These are phyloP conservation scores for Ommatoiulus sabulosus DNA, from an alignment of 2,888 invertebrate species.

Conservation along the genomic window DNA sequence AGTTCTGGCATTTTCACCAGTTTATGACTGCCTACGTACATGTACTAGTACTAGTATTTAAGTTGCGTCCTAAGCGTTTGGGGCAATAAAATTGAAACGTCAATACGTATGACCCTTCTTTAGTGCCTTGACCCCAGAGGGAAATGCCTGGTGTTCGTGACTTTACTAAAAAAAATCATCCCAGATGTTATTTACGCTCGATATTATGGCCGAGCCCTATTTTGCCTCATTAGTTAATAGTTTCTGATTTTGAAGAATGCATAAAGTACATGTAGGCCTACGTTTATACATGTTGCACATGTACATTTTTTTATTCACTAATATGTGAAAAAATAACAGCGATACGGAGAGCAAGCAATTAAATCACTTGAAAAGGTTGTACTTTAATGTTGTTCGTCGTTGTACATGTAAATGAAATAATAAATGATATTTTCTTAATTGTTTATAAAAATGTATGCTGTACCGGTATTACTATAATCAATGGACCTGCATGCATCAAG, in stretches of 20 bases:
- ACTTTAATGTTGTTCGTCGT: too few relatives aligned
- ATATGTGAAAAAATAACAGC: too few relatives aligned
- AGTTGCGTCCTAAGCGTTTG: neutral
- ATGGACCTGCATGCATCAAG: too few relatives aligned
- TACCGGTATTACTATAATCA: too few relatives aligned
- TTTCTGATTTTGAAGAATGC: neutral
- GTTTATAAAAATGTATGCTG: too few relatives aligned
- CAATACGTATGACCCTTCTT: neutral
- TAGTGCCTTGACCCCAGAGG: constrained; percentile 13
- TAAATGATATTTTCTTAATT: too few relatives aligned
- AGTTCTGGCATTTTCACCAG: neutral
- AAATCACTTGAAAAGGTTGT: too few relatives aligned
- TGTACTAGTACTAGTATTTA: neutral
- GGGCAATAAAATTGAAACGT: neutral
- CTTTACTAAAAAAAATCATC: neutral
- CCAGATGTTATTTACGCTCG: neutral
- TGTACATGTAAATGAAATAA: too few relatives aligned
- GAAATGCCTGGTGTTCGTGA: constrained; percentile 15
- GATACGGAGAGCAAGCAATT: too few relatives aligned
- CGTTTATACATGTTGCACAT: neutral
- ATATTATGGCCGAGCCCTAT: neutral
- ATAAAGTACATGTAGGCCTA: too few relatives aligned
- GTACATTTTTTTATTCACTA: neutral
- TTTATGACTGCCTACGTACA: neutral
- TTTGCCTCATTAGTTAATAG: neutral